Percentiles rank a stretch among this genome's conserved stretches.
Conservation (phyloP, 2,888 invertebrate genomes). For the Ecliptopera silaceata region DNA sequence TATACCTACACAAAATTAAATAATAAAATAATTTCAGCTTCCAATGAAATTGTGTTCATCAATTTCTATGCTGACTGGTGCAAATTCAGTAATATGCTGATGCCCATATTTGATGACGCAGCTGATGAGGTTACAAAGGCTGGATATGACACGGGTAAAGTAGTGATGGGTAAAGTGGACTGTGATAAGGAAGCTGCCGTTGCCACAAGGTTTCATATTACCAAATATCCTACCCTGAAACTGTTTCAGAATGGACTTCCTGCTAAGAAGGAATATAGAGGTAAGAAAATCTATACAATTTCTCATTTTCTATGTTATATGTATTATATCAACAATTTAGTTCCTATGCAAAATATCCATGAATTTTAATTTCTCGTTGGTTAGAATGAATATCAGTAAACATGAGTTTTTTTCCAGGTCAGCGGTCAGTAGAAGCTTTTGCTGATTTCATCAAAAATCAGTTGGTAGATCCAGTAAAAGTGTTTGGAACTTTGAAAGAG, state of each 20-base stretch:
- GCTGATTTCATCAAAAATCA: constrained; percentile 94
- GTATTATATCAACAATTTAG: too few species aligned
- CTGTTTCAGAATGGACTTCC: constrained; percentile 95
- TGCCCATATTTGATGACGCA: constrained; percentile 98
- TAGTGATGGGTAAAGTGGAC: constrained; percentile 98
- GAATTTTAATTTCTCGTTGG: too few species aligned
- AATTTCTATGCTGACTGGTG: constrained; percentile 99
- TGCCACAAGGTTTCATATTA: constrained; percentile 96
- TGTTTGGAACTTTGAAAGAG: constrained; percentile 88
- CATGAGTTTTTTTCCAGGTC: constrained; percentile 62
- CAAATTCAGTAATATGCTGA: constrained; percentile 97
- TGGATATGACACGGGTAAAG: constrained; percentile 91
- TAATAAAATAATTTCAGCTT: constrained; percentile 85
- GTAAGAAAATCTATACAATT: constrained; percentile 63
- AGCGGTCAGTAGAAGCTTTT: constrained; percentile 95
- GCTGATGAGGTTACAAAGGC: constrained; percentile 91
- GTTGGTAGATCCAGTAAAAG: constrained; percentile 92
- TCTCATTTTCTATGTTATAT: too few species aligned
- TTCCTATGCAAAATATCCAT: too few species aligned
- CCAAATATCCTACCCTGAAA: constrained; percentile 99
- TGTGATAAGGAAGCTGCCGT: constrained; percentile 96
- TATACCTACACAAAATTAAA: too few species aligned
- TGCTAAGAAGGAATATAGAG: constrained; percentile 95
- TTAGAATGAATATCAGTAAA: background rate
- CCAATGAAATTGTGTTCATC: constrained; percentile 97